These are phyloP conservation scores for Acleris emargana DNA, from an alignment of 2,888 invertebrate genomes.

Conservation along the genomic window DNA sequence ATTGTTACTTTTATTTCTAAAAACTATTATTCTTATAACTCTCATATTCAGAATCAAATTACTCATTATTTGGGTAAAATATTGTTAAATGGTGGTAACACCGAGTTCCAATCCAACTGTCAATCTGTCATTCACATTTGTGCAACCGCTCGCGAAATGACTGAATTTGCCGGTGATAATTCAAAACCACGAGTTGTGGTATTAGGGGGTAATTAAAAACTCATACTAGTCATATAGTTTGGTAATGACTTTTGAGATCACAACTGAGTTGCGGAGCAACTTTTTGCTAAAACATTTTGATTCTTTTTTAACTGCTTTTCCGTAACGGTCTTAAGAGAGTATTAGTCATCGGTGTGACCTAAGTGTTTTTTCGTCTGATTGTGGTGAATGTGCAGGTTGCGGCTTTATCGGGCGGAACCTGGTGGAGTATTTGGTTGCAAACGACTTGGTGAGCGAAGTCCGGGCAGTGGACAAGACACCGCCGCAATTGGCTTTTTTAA, in stretches of 20 bases:
- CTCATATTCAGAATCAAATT: too few species aligned
- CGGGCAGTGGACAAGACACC: slow-evolving; percentile 96
- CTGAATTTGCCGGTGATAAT: slow-evolving; percentile 74
- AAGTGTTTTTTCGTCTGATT: slow-evolving; percentile 49
- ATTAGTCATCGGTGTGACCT: slow-evolving; percentile 72
- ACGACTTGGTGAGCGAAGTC: slow-evolving; percentile 89
- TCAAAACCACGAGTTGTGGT: slow-evolving; percentile 76
- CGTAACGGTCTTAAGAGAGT: slow-evolving; percentile 67
- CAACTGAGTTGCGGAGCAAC: slow-evolving; percentile 1
- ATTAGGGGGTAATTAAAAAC: slow-evolving; percentile 71
- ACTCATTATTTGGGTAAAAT: background rate
- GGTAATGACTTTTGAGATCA: slow-evolving; percentile 3
- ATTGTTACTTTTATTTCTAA: too few species aligned
- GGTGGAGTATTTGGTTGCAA: slow-evolving; percentile 90
- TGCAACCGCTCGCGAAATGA: slow-evolving; percentile 61
- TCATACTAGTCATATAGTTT: slow-evolving; percentile 14
- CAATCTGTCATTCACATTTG: slow-evolving; percentile 11
- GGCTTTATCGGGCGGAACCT: slow-evolving; percentile 97
- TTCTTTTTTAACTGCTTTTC: slow-evolving; percentile 48
- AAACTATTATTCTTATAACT: too few species aligned
- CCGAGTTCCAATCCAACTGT: background rate
- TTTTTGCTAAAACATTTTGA: slow-evolving; percentile 27
- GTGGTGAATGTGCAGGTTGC: slow-evolving; percentile 87
- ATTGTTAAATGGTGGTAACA: background rate
- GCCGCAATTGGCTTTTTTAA: slow-evolving; percentile 96